Evolutionary conservation across 2,888 invertebrate species (phyloP).

Genomic region (Rambutsinella grinnellia): DNA sequence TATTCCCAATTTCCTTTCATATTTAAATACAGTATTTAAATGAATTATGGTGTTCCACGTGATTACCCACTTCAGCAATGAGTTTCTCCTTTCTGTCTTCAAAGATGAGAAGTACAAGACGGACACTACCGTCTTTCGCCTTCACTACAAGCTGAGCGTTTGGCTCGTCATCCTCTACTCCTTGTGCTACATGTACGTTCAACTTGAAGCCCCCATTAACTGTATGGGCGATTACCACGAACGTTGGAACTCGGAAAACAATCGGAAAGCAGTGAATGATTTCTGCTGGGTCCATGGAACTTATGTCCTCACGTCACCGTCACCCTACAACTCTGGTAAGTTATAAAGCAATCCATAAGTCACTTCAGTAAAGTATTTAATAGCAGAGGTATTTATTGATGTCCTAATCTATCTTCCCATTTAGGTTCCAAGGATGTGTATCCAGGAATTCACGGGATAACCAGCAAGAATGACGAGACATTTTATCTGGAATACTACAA

Average conservation of each 20-base stretch:
- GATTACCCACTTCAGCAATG: slow-evolving; percentile 14
- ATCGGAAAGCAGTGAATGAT: slow-evolving; percentile 23
- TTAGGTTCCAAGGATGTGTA: neutral
- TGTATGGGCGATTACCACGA: too few relatives aligned
- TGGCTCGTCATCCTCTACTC: slow-evolving; percentile 27
- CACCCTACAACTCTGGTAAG: neutral
- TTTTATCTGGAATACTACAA: slow-evolving; percentile 28
- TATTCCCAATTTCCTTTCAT: too few relatives aligned
- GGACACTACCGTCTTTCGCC: slow-evolving; percentile 23
- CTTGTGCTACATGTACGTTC: slow-evolving; percentile 7
- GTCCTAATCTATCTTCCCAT: too few relatives aligned
- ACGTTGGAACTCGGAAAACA: too few relatives aligned
- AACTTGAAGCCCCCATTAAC: neutral
- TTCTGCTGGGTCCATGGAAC: slow-evolving; percentile 33
- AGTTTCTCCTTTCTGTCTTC: slow-evolving; percentile 5
- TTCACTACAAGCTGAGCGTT: slow-evolving; percentile 31
- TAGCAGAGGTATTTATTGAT: slow-evolving; percentile 5
- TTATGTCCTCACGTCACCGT: neutral
- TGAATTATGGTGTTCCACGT: slow-evolving; percentile 30
- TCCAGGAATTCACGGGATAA: slow-evolving; percentile 5
- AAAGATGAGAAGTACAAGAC: slow-evolving; percentile 14
- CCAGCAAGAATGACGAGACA: neutral
- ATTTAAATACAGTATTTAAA: too few relatives aligned
- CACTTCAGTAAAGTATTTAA: neutral
- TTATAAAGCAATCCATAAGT: neutral